Evolutionary conservation across 2,888 invertebrate species (phyloP).

Genomic region (Heliconius ismenius): DNA sequence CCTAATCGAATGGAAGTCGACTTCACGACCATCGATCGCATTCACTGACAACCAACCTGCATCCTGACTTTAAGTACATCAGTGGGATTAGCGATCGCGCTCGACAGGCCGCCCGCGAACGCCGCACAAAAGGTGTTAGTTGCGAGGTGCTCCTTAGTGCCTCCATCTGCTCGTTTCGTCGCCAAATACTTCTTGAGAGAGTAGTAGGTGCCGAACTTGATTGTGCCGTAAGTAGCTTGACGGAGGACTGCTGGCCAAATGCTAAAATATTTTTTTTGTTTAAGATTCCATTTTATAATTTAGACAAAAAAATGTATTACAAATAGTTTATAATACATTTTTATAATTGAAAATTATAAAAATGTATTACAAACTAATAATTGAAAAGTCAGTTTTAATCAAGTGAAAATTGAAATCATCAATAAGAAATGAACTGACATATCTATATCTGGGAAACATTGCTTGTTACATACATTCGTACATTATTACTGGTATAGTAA

Average conservation of each 20-base stretch:
- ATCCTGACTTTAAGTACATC: constrained; percentile 97
- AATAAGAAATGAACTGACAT: neutral
- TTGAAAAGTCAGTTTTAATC: neutral
- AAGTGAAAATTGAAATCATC: neutral
- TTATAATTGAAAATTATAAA: no score
- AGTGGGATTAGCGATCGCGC: constrained; percentile 97
- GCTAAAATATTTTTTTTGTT: constrained; percentile 71
- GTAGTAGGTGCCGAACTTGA: constrained; percentile 98
- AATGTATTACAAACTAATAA: neutral
- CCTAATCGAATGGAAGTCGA: no score
- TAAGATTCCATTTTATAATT: neutral
- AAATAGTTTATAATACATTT: no score
- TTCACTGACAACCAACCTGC: constrained; percentile 83
- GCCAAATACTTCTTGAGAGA: constrained; percentile 88
- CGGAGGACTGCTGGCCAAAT: constrained; percentile 95
- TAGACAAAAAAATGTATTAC: neutral
- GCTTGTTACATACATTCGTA: neutral
- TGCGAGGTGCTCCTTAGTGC: constrained; percentile 82
- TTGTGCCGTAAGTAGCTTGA: constrained; percentile 97
- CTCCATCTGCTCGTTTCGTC: constrained; percentile 74
- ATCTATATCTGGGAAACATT: neutral
- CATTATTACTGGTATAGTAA: neutral
- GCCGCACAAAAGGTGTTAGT: constrained; percentile 91
- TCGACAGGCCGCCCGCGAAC: constrained; percentile 92
- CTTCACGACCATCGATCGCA: no score